These are phyloP conservation scores for Anolis sagrei DNA, from an alignment of 2,113 vertebrate genomes.

Conservation along the genomic window DNA sequence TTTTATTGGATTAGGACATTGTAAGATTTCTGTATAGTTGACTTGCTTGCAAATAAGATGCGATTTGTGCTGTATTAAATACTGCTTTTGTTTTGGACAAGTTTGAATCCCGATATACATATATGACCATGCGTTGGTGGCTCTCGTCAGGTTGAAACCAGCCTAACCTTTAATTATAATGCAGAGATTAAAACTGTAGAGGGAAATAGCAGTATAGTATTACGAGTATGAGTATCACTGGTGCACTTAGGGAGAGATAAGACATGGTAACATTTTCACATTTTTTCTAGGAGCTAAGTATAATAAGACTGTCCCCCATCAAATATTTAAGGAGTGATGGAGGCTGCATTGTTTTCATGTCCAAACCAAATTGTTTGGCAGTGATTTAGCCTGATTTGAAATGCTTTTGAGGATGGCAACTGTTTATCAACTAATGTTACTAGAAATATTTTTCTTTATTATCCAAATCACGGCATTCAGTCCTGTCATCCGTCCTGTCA, in stretches of 20 bases:
- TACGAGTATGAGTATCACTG: too few species aligned
- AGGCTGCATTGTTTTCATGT: neutral
- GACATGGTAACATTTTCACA: too few species aligned
- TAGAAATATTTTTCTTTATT: neutral
- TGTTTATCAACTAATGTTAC: neutral
- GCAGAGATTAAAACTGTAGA: neutral
- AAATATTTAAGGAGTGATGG: neutral
- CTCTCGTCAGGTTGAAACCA: neutral
- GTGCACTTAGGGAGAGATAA: too few species aligned
- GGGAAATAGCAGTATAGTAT: too few species aligned
- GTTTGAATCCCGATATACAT: neutral
- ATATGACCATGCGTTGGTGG: neutral
- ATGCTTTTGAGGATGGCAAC: neutral
- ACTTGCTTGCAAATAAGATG: conserved; percentile 16
- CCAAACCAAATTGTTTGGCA: neutral
- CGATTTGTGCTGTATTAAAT: conserved; percentile 52
- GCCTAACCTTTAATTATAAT: neutral
- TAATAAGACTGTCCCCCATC: neutral
- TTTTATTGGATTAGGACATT: conserved; percentile 30
- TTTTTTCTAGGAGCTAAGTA: too few species aligned
- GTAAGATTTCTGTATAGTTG: conserved; percentile 55
- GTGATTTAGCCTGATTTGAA: neutral
- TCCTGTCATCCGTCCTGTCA: neutral
- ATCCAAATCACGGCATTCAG: neutral
- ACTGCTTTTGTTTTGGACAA: conserved; percentile 8